Evolutionary conservation across 2,888 invertebrate species (phyloP), one percentile per base, ranked within the genome.

Genomic region (Ornithoptera priamus): DNA sequence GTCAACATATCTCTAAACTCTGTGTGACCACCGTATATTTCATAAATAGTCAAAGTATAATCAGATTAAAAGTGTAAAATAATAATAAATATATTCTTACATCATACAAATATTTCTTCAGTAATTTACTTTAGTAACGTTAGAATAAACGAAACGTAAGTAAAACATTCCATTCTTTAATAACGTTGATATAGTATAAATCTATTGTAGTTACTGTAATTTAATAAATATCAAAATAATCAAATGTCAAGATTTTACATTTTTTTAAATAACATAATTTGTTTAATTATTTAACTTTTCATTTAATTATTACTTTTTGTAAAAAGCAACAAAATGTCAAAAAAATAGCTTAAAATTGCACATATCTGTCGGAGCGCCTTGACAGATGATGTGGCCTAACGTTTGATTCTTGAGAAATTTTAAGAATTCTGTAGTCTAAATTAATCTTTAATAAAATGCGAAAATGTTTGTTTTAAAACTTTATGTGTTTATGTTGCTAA

Each of bases 321-420:
- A 2, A 1, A 15, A 12, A 12, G 46, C 46, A 46, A 46, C 46
- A 53, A n/a, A 18, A n/a, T n/a, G n/a, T 53, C 53, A 53, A 53
- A 53, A 24, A 20, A 58, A 2, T 82, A 53, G 72, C 63, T 15
- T 61, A 39, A 61, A 58, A 62, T 57, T 77, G 79, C 83, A 77
- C 81, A 80, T 83, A 74, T 80, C 81, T 80, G 76, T 76, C 68
- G 1, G 24, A 64, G n/a, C 24, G 22, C 74, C 65, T 76, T 91
- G 91, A 91, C 91, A 90, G 92, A 90, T 92, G 92, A 92, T 92
- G 92, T 92, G 92, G 92, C 92, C 87, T 85, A 85, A 81, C 80
- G 81, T 86, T 84, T 85, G 81, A 83, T 81, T 84, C 84, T 84
- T 81, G 80, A 79, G 81, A 85, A 81, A 87, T 86, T 85, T 81